These are phyloP conservation scores for Australoheros facetus DNA, from an alignment of 2,797 vertebrate species.

Conservation along the genomic window DNA sequence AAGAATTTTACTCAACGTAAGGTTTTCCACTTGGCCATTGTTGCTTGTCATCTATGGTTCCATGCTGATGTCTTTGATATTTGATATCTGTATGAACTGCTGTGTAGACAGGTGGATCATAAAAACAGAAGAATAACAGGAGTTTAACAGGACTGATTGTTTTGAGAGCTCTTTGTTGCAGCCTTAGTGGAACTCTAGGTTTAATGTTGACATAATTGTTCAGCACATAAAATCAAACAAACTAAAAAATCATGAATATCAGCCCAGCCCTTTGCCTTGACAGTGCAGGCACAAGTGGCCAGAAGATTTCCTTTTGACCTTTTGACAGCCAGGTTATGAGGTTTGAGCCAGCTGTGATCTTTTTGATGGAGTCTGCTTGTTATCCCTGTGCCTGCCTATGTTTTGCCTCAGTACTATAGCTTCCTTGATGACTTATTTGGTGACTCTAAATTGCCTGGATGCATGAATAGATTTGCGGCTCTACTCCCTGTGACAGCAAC, in stretches of 20 bases:
- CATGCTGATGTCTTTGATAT: background rate
- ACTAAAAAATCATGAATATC: background rate
- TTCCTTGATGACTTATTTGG: background rate
- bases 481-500: background rate
- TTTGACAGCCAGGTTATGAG: background rate
- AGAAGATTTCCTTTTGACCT: background rate
- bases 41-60: slow-evolving; percentile 13
- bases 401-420: background rate
- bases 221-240: background rate
- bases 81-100: slow-evolving; percentile 25
- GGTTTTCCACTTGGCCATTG: slow-evolving; percentile 23
- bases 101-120: slow-evolving; percentile 23
- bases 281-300: background rate
- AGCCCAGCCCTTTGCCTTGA: background rate
- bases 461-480: background rate
- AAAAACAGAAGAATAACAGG: slow-evolving; percentile 1
- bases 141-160: slow-evolving; percentile 7
- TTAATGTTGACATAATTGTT: background rate
- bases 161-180: background rate
- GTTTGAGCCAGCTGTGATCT: background rate
- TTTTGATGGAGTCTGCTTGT: background rate
- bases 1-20: slow-evolving; percentile 23
- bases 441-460: background rate
- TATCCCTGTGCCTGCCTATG: background rate
- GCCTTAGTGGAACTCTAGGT: background rate